These are phyloP conservation scores for Orussus abietinus DNA, from an alignment of 1,140 invertebrate species.

Conservation along the genomic window DNA sequence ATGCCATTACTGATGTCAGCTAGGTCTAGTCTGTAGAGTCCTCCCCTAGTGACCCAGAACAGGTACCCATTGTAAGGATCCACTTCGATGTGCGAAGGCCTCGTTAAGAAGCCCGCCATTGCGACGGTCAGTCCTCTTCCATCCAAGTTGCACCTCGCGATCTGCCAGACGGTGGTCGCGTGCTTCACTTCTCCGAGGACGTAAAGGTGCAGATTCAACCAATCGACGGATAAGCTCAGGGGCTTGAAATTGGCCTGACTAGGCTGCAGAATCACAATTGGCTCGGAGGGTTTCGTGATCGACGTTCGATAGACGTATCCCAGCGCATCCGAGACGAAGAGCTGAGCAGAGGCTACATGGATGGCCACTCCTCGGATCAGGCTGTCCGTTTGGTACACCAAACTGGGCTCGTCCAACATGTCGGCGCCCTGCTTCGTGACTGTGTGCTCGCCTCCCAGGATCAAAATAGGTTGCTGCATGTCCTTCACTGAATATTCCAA, in stretches of 20 bases:
- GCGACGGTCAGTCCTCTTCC: constrained; percentile 66
- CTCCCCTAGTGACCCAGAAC: constrained; percentile 71
- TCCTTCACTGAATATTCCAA: constrained; percentile 52
- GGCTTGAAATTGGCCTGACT: constrained; percentile 59
- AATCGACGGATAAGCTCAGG: constrained; percentile 75
- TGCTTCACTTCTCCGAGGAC: constrained; percentile 66
- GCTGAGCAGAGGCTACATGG: constrained; percentile 63
- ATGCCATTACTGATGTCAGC: constrained; percentile 66
- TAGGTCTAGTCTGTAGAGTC: constrained; percentile 76
- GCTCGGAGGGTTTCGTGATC: constrained; percentile 42
- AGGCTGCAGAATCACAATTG: constrained; percentile 56
- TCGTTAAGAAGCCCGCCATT: constrained; percentile 61
- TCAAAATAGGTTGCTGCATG: constrained; percentile 64
- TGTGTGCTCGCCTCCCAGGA: constrained; percentile 66
- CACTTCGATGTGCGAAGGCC: constrained; percentile 76
- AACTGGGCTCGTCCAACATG: constrained; percentile 61
- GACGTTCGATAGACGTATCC: constrained; percentile 60
- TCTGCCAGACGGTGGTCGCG: constrained; percentile 61
- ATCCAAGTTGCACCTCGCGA: constrained; percentile 70
- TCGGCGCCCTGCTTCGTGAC: constrained; percentile 68
- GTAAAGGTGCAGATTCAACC: constrained; percentile 80
- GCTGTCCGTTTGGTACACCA: constrained; percentile 52
- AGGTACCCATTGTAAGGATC: constrained; percentile 91
- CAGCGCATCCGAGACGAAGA: constrained; percentile 72
- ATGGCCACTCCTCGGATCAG: constrained; percentile 64